Evolutionary conservation across 2,888 invertebrate species (phyloP), one percentile per base, ranked within the genome.

Genomic region (Phortica magna): DNA sequence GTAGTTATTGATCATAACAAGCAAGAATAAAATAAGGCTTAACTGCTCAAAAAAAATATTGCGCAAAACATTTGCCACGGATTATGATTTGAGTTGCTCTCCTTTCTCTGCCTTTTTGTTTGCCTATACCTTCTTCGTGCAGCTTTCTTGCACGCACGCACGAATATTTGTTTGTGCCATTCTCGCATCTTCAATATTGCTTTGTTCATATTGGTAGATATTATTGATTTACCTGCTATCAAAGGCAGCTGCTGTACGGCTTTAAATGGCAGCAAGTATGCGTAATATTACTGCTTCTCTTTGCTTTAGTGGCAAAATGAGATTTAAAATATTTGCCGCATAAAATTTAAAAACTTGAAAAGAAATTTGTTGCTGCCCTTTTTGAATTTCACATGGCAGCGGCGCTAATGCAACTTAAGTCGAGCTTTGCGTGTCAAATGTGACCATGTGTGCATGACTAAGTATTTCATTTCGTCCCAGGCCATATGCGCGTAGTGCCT

Each of bases 191-290:
- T 67, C 39, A 7, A 31, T 42, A 9, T 9, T n/a, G 67, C 67
- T 42, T 17, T 67, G 85, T 82, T 84, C 80, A 84, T 85, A 85
- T 87, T 86, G 87, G 82, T 86, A 88, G 86, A 84, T 85, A 85
- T 85, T 85, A 85, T 85, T 85, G 85, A 88, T 85, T 88, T 86
- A 86, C 88, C 85, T 86, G 88, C 88, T 76, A 84, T 83, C 85
- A 88, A 82, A 84, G 82, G 76, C 85, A 85, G 80, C 86, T 88
- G 88, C 78, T 73, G 73, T 83, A 76, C 76, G 74, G 72, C 68
- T 73, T 59, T 78, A 53, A 74, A 75, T 76, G 79, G 67, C 74
- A 55, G 57, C 19, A 22, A 57, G 55, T 17, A 17, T 42, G 41
- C 4, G 19, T 17, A 31, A n/a, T n/a, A n/a, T n/a, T n/a, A 31